Base-by-base conservation (phyloP, 1,140 invertebrate species). In the Centruroides vittatus region DNA sequence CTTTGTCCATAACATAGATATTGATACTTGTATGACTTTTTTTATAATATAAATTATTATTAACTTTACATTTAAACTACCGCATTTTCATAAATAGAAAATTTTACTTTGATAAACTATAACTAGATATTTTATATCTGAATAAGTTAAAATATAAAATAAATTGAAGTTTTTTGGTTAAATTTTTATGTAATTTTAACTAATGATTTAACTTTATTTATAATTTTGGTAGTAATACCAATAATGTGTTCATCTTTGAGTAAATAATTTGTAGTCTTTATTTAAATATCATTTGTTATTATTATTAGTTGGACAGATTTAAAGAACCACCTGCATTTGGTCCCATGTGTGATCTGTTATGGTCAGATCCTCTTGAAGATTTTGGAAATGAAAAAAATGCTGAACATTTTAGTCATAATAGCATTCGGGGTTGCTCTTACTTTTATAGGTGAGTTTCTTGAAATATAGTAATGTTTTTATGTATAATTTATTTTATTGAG, bases 241-340 rank as follows among this genome's bases (percentile, higher is more conserved):
- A 46, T 56, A 12, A 35, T 6, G 12, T 3, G 12, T 35, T 8
- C 34, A 55, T 35, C 11, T 5, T 11, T 55, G 3, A 34, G 7
- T 13, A 8, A 34, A 34, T 54, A 9, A 34, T 54, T 34, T 54
- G 10, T 55, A 1, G 11, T 34, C 23, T 23, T 23, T 23, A 23
- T 23, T 23, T 23, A 6, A 4, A 9, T 35, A 57, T 35, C 10
- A 11, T 35, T 59, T 52, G n/a, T 41, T 12, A 47, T 49, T 9
- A 49, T 47, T 59, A 36, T 9, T 48, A 65, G 64, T 86, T 92
- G 84, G 97, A 99, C 79, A 86, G 97, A 82, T 99, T 99, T 83
- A 99, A 98, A 82, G 97, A 99, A 80, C 97, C 97, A 57, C 97
- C 97, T 67, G 96, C 97, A 71, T 99, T 96, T 79, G 97, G 97